Evolutionary conservation across 2,113 vertebrate species (phyloP).

Genomic region (Tinamus guttatus): DNA sequence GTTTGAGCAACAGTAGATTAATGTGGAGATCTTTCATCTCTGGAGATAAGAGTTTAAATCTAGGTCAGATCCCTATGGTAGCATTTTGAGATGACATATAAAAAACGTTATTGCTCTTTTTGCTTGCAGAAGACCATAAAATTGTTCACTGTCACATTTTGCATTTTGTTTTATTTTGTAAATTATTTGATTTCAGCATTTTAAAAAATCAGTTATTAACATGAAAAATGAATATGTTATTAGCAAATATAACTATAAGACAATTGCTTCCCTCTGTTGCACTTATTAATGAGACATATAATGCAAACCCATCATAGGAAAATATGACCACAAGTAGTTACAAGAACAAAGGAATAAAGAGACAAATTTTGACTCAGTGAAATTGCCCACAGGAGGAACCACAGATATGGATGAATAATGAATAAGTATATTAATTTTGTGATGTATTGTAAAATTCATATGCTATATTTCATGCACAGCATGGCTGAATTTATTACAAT

Average conservation of each 20-base stretch:
- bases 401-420: background rate
- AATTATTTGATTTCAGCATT: background rate
- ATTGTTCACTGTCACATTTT: background rate
- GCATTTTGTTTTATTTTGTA: background rate
- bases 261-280: background rate
- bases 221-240: background rate
- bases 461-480: background rate
- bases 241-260: background rate
- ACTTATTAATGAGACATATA: background rate
- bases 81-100: constrained; percentile 15
- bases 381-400: background rate
- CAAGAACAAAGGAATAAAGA: background rate
- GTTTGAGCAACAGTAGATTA: constrained; percentile 54
- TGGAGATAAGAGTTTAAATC: constrained; percentile 67
- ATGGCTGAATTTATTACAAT: background rate
- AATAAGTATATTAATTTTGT: background rate
- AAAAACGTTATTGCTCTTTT: background rate
- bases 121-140: background rate
- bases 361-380: background rate
- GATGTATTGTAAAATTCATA: background rate
- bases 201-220: background rate
- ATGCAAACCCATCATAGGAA: background rate
- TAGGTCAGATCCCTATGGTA: constrained; percentile 42
- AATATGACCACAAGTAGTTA: background rate
- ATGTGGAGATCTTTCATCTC: constrained; percentile 48